Evolutionary conservation across 2,888 invertebrate genomes (phyloP).

Genomic region (Loripinus fragilis): DNA sequence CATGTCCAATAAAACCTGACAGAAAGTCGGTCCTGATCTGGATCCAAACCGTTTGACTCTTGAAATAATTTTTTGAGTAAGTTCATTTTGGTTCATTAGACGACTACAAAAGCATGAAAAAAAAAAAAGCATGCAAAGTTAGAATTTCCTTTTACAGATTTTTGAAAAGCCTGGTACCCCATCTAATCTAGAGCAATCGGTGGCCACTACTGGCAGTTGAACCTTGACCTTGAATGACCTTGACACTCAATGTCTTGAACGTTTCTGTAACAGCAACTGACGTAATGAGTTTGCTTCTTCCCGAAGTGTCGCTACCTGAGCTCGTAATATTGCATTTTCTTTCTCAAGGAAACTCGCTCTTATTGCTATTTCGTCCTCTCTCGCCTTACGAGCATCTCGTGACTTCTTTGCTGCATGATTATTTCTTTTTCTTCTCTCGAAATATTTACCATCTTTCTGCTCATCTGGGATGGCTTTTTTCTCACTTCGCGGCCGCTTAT

Average conservation of each 20-base stretch:
- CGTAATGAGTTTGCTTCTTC: conserved; percentile 91
- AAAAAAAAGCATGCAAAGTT: no score
- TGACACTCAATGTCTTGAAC: conserved; percentile 55
- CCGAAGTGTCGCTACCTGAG: conserved; percentile 91
- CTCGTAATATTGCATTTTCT: conserved; percentile 93
- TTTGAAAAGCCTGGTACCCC: no score
- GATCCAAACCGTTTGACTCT: no score
- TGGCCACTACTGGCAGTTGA: not conserved
- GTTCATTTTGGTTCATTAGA: no score
- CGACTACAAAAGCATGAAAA: no score
- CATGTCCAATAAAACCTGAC: no score
- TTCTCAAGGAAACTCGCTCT: conserved; percentile 93
- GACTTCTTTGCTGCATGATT: conserved; percentile 97
- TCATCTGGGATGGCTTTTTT: conserved; percentile 92
- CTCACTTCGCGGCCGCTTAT: conserved; percentile 78
- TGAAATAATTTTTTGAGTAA: no score
- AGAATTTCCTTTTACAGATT: no score
- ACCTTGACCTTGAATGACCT: not conserved
- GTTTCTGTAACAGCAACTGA: conserved; percentile 86
- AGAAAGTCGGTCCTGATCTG: no score
- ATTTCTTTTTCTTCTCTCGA: conserved; percentile 92
- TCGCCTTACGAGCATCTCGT: conserved; percentile 92
- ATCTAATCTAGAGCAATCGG: no score
- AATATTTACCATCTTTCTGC: conserved; percentile 95
- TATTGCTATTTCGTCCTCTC: conserved; percentile 95